A percentile compares a stretch with the other conserved stretches of the same genome.
These are phyloP conservation scores for Botia kubotai DNA, from an alignment of 2,797 vertebrate genomes.

Conservation along the genomic window DNA sequence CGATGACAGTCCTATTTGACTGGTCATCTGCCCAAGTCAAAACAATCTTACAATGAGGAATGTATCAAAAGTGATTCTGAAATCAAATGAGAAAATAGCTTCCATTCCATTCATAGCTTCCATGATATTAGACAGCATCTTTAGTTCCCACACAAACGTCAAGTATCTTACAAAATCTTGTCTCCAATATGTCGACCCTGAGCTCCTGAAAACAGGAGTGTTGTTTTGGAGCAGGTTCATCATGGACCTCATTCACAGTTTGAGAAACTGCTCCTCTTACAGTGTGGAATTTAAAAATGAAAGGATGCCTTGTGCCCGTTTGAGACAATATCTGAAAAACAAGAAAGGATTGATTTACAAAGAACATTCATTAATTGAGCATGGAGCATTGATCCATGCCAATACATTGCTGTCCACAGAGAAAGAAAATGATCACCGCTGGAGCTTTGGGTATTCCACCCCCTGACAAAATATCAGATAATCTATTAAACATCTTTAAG, in stretches of 20 bases:
- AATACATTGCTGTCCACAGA: too few relatives aligned
- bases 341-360: conserved; percentile 65
- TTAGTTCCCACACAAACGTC: not conserved
- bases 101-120: conserved; percentile 72
- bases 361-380: conserved; percentile 59
- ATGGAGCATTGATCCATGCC: too few relatives aligned
- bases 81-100: not conserved
- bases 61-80: conserved; percentile 66
- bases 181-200: fast-evolving
- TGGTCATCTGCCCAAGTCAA: conserved; percentile 67
- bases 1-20: conserved; percentile 68
- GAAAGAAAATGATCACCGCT: too few relatives aligned
- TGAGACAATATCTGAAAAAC: conserved; percentile 66
- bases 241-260: conserved; percentile 65
- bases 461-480: too few relatives aligned
- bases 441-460: too few relatives aligned
- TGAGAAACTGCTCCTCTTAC: conserved; percentile 63
- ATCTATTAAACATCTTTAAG: too few relatives aligned
- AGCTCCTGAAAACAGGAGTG: conserved; percentile 63
- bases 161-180: fast-evolving
- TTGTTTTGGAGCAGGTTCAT: conserved; percentile 70
- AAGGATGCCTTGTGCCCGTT: conserved; percentile 73
- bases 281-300: too few relatives aligned
- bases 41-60: conserved; percentile 65
- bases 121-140: conserved; percentile 50